Percentiles rank a stretch among this genome's conserved stretches.
Evolutionary conservation across 2,888 invertebrate genomes (phyloP).

Genomic region (Mimumesa dahlbomi): DNA sequence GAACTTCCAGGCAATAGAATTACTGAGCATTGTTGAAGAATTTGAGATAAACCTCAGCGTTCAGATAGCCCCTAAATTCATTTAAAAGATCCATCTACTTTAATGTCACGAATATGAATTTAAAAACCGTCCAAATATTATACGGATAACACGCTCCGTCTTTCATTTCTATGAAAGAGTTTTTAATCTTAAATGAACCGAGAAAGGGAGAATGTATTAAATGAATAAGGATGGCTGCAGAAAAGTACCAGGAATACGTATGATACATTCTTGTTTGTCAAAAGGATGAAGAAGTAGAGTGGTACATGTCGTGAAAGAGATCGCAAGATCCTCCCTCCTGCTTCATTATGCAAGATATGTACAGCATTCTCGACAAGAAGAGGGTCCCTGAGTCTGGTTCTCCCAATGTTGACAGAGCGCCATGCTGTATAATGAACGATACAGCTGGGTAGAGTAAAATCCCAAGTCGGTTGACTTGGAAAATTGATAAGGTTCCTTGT

Average conservation of each 20-base stretch:
- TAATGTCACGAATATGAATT: no score
- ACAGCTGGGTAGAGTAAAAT: conserved; percentile 4
- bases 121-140: no score
- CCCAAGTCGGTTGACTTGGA: conserved; percentile 2
- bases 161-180: no score
- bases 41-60: no score
- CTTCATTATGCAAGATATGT: conserved; percentile 11
- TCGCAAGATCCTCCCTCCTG: background rate
- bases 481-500: conserved; percentile 1
- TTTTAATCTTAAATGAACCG: background rate
- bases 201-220: background rate
- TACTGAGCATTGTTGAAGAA: no score
- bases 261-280: background rate
- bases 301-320: background rate
- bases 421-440: conserved; percentile 28
- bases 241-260: background rate
- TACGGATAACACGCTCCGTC: no score
- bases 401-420: conserved; percentile 28
- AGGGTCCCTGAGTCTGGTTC: conserved; percentile 2
- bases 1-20: no score
- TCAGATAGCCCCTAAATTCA: no score
- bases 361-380: conserved; percentile 10
- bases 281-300: conserved; percentile 3
- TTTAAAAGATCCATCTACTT: no score
- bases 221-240: background rate